Evolutionary conservation across 2,113 vertebrate species (phyloP).

Genomic region (Parotia lawesii): DNA sequence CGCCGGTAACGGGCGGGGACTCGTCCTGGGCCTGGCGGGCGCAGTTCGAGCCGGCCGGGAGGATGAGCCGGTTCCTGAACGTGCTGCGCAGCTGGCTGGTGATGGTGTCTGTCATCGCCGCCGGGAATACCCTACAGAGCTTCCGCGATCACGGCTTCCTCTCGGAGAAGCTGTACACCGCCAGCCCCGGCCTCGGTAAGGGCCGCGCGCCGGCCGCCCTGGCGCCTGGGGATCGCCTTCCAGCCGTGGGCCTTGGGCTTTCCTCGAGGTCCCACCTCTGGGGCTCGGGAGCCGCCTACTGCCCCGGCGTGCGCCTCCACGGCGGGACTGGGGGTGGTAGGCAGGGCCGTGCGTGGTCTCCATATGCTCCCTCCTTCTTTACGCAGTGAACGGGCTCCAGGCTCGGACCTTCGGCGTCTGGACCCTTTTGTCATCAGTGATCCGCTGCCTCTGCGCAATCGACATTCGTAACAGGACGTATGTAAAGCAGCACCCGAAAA

Average conservation of each 20-base stretch:
- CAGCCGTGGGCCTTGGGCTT: background rate
- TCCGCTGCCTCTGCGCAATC: conserved; percentile 90
- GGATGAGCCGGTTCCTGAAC: conserved; percentile 89
- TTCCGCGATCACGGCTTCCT: conserved; percentile 93
- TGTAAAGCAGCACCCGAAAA: conserved; percentile 24
- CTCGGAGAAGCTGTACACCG: conserved; percentile 93
- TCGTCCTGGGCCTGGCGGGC: background rate
- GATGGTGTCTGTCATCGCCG: conserved; percentile 90
- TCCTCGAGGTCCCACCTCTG: background rate
- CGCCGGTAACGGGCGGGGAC: background rate
- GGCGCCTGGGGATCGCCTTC: background rate
- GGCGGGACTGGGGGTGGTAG: background rate
- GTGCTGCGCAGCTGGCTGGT: conserved; percentile 92
- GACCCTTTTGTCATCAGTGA: conserved; percentile 91
- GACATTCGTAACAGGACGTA: conserved; percentile 95
- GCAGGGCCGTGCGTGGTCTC: background rate
- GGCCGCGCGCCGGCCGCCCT: background rate
- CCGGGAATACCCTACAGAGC: conserved; percentile 91
- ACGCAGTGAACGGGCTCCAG: conserved; percentile 92
- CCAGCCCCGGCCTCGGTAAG: conserved; percentile 86
- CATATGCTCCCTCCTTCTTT: background rate
- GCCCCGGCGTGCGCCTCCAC: background rate
- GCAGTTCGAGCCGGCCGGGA: background rate
- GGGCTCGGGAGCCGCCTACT: background rate
- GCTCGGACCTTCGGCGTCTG: conserved; percentile 95